These are phyloP conservation scores for Pseudotriccus pelzelni DNA, from an alignment of 2,797 vertebrate genomes.

Conservation along the genomic window DNA sequence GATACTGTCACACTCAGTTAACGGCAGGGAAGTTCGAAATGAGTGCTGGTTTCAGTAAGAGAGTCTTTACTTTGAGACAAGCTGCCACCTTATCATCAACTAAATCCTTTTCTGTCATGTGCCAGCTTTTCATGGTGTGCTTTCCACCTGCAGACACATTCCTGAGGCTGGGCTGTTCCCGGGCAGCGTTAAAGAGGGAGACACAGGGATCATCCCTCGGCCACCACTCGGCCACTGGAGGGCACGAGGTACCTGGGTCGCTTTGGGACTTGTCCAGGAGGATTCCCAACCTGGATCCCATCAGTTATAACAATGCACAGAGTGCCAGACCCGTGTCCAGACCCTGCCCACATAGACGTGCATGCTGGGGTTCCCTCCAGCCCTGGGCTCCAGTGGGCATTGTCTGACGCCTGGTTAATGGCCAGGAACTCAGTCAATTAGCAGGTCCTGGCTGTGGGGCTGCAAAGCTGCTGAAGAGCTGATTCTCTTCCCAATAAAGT, in stretches of 20 bases:
- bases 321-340: not conserved
- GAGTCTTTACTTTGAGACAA: not conserved
- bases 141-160: not conserved
- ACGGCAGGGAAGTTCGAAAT: not conserved
- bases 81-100: not conserved
- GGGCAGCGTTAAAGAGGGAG: fast-evolving
- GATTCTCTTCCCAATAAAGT: not conserved
- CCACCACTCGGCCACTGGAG: not conserved
- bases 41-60: not conserved
- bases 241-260: not conserved
- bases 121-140: not conserved
- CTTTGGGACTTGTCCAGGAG: not conserved
- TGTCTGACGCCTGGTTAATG: fast-evolving
- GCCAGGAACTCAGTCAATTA: not conserved
- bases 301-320: fast-evolving
- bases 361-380: not conserved
- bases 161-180: fast-evolving
- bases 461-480: not conserved
- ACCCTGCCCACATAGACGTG: fast-evolving
- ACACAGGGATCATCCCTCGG: not conserved
- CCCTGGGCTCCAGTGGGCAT: fast-evolving
- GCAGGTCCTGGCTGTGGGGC: not conserved
- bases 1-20: not conserved
- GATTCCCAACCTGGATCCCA: not conserved
- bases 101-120: fast-evolving